A percentile compares a stretch with the other conserved stretches of the same genome.
phyloP scores from a whole-genome alignment of 2,113 vertebrate genomes.

The Antennarius striatus region DNA sequence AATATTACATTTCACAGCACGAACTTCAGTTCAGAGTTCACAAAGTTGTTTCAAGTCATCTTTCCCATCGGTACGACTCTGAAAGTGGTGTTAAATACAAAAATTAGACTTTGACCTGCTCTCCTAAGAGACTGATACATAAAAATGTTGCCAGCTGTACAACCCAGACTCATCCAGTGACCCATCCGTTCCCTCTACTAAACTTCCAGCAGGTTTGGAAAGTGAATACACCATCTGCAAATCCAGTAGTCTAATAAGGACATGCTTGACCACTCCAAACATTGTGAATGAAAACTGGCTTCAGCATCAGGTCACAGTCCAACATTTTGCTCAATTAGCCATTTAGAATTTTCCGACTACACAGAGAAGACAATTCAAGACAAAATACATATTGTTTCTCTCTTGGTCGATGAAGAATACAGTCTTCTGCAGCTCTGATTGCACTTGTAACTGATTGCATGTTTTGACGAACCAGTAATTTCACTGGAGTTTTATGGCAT shows the following conservation, averaged over 20 bases:
- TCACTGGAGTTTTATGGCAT: conserved; percentile 4
- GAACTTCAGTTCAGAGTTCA: conserved; percentile 6
- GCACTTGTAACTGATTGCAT: conserved; percentile 1
- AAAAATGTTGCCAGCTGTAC: conserved; percentile 58
- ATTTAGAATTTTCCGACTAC: conserved; percentile 8
- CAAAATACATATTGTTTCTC: neutral
- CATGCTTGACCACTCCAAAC: conserved; percentile 15
- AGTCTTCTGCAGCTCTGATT: neutral
- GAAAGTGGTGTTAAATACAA: conserved; percentile 6
- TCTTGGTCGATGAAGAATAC: neutral
- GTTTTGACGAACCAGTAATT: conserved; percentile 14
- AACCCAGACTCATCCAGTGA: conserved; percentile 27
- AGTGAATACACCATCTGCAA: conserved; percentile 47
- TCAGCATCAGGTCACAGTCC: conserved; percentile 6
- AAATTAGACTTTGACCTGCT: conserved; percentile 25
- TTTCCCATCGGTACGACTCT: conserved; percentile 10
- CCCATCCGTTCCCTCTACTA: neutral
- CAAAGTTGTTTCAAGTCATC: conserved; percentile 13
- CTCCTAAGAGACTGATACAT: conserved; percentile 26
- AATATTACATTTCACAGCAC: no score
- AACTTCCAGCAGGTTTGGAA: conserved; percentile 43
- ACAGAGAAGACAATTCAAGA: neutral
- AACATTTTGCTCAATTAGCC: conserved; percentile 8
- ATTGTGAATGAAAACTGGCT: conserved; percentile 29
- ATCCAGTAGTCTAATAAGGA: conserved; percentile 45